Evolutionary conservation across 2,113 vertebrate genomes (phyloP).

Genomic region (Bambusicola thoracicus): DNA sequence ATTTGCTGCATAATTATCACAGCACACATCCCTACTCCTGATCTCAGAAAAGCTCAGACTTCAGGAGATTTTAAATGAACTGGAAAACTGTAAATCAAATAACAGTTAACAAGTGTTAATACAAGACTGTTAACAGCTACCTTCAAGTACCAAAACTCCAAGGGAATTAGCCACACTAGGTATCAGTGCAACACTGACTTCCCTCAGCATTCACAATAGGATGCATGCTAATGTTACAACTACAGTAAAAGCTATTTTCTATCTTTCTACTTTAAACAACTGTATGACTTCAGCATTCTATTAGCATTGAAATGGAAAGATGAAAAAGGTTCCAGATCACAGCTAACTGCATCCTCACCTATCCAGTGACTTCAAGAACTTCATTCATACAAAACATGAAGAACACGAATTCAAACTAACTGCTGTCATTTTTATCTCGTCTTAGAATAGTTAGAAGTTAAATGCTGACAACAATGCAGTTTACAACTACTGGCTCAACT

Average conservation of each 20-base stretch:
- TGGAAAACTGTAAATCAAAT: background rate
- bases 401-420: background rate
- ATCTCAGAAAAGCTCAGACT: rapidly evolving
- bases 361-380: background rate
- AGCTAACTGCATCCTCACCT: background rate
- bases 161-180: background rate
- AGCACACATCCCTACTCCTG: background rate
- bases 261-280: background rate
- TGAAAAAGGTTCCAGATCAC: background rate
- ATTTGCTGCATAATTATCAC: background rate
- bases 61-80: background rate
- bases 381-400: background rate
- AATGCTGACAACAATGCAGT: background rate
- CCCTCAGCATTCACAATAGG: too few species aligned
- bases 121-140: background rate
- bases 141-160: background rate
- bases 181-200: rapidly evolving
- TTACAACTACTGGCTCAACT: background rate
- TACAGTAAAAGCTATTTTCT: background rate
- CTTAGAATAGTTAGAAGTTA: background rate
- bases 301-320: background rate
- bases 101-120: background rate
- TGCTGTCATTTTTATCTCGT: background rate
- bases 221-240: background rate
- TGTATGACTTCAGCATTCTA: background rate